A percentile compares a stretch with the other conserved stretches of the same genome.
phyloP scores from a whole-genome alignment of 2,797 vertebrate species.

The Acestrorhynchus altus region DNA sequence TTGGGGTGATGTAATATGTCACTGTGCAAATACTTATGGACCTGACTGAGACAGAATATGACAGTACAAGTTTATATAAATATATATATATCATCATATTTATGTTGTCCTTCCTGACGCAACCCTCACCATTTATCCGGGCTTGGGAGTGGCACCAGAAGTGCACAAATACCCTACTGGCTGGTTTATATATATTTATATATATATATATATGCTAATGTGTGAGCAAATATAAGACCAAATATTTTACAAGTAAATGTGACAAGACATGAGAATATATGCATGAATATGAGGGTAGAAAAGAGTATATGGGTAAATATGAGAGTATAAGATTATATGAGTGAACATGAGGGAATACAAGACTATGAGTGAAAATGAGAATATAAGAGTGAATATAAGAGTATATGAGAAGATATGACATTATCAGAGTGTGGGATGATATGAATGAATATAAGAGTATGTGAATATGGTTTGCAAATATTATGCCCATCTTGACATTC shows the following conservation, averaged over 20 bases:
- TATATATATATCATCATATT: too few species aligned
- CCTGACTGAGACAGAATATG: too few species aligned
- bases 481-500: constrained; percentile 30
- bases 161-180: too few species aligned
- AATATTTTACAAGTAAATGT: too few species aligned
- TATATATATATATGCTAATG: not conserved
- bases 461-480: not conserved
- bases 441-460: not conserved
- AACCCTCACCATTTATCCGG: too few species aligned
- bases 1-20: too few species aligned
- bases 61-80: too few species aligned
- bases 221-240: not conserved
- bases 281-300: not conserved
- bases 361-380: not conserved
- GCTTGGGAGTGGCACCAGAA: too few species aligned
- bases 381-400: not conserved
- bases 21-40: too few species aligned
- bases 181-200: too few species aligned
- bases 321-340: too few species aligned
- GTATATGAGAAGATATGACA: not conserved
- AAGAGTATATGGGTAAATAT: not conserved
- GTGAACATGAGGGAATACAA: not conserved
- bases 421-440: not conserved
- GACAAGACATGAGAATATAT: not conserved
- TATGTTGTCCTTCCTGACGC: too few species aligned